Base-by-base conservation (phyloP, 2,797 vertebrate genomes). In the Pyrocephalus nanus region DNA sequence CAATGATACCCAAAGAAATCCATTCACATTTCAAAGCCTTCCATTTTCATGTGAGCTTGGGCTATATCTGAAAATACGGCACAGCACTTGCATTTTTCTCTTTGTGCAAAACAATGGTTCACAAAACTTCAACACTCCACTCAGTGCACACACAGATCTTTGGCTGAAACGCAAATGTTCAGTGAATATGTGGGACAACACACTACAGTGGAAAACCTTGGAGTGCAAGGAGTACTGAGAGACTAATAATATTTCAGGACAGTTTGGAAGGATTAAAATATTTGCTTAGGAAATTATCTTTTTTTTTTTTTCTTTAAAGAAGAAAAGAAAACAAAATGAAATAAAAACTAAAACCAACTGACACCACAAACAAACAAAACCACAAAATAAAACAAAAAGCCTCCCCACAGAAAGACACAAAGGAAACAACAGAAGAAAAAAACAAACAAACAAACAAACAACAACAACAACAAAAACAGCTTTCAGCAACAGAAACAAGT, bases 11-110 rank as follows among this genome's bases (percentile, higher is more conserved):
- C 92, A 95, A 91, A 95, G 93, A 95, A 85, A 88, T 23, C 30
- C 66, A 71, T 47, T 89, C 89, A 48, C 36, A 26, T 94, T 91
- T 93, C 93, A 93, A 88, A 96, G 75, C 25, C 57, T 54, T 80
- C 6, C 60, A 89, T 86, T 92, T 65, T 86, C 40, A 20, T 42
- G 60, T 8, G 11, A 66, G 64, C 40, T 88, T 62, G 34, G 30
- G 23, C 64, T 77, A 1, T 47, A 69, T 84, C 30, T 86, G 87
- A 83, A 90, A 90, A 90, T 29, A 53, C 16, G 71, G 86, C 57
- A 73, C 36, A 72, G 61, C 18, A 42, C 53, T 70, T 55, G 50
- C 23, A 7, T 26, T 78, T 45, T 61, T 69, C 36, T 60, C 54
- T n/a, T 54, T 29, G 38, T 73, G 38, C 34, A 43, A 50, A 90